Base-by-base conservation (phyloP, 2,797 vertebrate species). In the Molossus molossus region DNA sequence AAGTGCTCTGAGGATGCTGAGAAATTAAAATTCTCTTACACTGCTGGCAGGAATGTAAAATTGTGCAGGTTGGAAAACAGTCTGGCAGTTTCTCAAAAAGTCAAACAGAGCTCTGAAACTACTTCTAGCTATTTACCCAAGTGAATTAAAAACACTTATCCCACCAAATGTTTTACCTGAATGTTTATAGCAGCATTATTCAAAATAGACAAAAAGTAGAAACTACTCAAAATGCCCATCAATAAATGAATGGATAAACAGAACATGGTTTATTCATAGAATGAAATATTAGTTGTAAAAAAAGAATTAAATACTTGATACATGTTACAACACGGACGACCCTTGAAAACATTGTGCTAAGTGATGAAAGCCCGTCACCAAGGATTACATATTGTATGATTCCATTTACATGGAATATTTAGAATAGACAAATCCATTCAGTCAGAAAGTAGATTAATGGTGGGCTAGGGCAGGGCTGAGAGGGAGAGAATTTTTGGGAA, bases 211-310 rank as follows among this genome's bases (percentile, higher is more conserved):
- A 91, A 53, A 60, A 37, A 60, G 83, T 86, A 72, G 33, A 50
- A 91, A 48, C 29, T 81, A 55, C 55, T 53, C 29, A 90, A 83
- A 48, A 85, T 4, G 45, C 67, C 29, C 40, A 87, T 50, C 37
- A 75, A 29, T 33, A 73, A 58, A 48, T 57, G 15, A 70, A 70
- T 70, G 33, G 21, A 50, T 45, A 33, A 29, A 48, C 11, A 86
- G 76, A 79, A 80, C 53, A 20, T 12, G 2, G 15, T 73, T 55
- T 57, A 72, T 62, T 9, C 7, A 33, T 55, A 21, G 27, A 84
- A 84, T 88, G 23, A n/a, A 76, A 92, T 87, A 70, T 40, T 20
- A n/a, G 9, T 82, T 45, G 12, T 57, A 60, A 86, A 87, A 87
- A 83, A 83, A 27, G 29, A 62, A 53, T 70, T 37, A 77, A 77